Conservation (phyloP, 2,113 vertebrate species). For the Hydrolagus affinis region DNA sequence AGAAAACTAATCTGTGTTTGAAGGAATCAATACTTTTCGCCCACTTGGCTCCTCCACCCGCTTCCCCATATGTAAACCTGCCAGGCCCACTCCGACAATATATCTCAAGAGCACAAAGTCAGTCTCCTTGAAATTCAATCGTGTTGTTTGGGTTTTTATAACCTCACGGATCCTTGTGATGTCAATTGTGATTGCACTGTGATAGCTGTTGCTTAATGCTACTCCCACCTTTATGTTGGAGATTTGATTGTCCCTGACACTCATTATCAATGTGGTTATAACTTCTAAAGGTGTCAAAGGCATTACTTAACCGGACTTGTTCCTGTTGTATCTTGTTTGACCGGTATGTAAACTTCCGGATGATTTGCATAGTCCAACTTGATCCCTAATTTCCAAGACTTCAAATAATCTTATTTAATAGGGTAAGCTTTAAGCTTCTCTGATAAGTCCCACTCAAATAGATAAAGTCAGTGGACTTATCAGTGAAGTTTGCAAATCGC, state of each 20-base stretch:
- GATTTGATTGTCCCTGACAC: neutral
- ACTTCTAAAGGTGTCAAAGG: neutral
- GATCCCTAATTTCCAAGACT: neutral
- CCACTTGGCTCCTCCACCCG: neutral
- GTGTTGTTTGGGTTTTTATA: neutral
- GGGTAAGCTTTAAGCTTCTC: too few species aligned
- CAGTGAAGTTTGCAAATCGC: neutral
- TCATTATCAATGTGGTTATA: neutral
- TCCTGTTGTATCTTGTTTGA: neutral
- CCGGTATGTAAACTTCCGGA: neutral
- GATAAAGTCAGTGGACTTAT: too few species aligned
- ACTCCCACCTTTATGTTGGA: neutral
- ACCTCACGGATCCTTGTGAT: neutral
- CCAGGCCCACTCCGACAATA: neutral
- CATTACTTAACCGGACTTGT: neutral
- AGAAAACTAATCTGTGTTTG: too few species aligned
- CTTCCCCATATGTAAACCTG: neutral
- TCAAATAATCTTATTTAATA: neutral
- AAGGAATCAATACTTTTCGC: too few species aligned
- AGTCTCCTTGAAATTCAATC: neutral
- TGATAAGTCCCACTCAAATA: too few species aligned
- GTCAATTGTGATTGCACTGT: neutral
- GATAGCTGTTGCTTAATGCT: neutral
- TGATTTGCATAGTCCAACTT: neutral
- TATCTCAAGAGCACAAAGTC: neutral